Conservation (phyloP, 2,797 vertebrate genomes). For the Pseudochromis fuscus region DNA sequence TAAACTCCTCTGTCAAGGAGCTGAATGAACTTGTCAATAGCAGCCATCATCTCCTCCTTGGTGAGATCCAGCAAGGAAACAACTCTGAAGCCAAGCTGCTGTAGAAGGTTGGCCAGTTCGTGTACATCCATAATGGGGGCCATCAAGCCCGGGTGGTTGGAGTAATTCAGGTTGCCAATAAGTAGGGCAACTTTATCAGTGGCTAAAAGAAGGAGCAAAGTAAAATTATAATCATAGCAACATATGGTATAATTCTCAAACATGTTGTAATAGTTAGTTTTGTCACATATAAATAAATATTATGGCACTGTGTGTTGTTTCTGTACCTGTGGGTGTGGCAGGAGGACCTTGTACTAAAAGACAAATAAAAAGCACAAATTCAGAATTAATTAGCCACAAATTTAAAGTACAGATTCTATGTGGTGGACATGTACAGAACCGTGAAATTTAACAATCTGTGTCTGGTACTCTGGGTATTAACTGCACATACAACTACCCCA, state of each 20-base stretch:
- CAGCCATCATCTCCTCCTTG: slow-evolving; percentile 86
- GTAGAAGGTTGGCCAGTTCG: slow-evolving; percentile 86
- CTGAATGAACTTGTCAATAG: slow-evolving; percentile 86
- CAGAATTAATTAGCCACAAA: neutral
- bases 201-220: slow-evolving; percentile 76
- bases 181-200: slow-evolving; percentile 91
- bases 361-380: slow-evolving; percentile 30
- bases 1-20: slow-evolving; percentile 90
- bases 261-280: neutral
- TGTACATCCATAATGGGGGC: slow-evolving; percentile 91
- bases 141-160: slow-evolving; percentile 85
- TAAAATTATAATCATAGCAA: slow-evolving; percentile 22
- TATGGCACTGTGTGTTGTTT: slow-evolving; percentile 3
- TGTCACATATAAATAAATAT: neutral
- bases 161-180: slow-evolving; percentile 91
- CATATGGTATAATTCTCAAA: neutral
- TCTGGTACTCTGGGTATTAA: neutral
- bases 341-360: slow-evolving; percentile 55
- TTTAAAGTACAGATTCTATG: neutral
- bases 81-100: slow-evolving; percentile 89
- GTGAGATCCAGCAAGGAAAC: slow-evolving; percentile 91
- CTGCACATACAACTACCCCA: neutral
- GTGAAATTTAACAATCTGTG: neutral
- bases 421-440: neutral
- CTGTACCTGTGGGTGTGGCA: slow-evolving; percentile 76